phyloP scores from a whole-genome alignment of 1,140 invertebrate genomes.

The Tenebrio molitor region DNA sequence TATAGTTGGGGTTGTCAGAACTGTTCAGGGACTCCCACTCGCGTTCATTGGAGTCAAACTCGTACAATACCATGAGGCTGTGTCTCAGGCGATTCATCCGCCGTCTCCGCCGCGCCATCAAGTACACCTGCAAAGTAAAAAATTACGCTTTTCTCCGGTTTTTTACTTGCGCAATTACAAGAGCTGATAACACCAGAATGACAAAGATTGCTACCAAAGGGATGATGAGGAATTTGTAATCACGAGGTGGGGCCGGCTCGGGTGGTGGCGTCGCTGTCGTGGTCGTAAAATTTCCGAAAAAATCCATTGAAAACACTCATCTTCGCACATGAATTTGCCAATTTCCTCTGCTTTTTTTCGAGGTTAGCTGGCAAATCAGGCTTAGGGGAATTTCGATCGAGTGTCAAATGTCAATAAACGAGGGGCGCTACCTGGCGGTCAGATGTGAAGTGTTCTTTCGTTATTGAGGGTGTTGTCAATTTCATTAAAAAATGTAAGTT shows the following conservation, averaged over 20 bases:
- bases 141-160: slow-evolving; percentile 26
- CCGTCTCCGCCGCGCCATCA: slow-evolving; percentile 57
- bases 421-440: background rate
- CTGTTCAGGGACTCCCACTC: slow-evolving; percentile 59
- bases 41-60: slow-evolving; percentile 60
- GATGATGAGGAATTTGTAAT: slow-evolving; percentile 56
- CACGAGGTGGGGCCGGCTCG: slow-evolving; percentile 23
- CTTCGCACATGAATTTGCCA: background rate
- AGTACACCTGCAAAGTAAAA: slow-evolving; percentile 56
- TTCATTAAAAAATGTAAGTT: slow-evolving; percentile 52
- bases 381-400: slow-evolving; percentile 3
- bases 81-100: slow-evolving; percentile 49
- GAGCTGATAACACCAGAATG: slow-evolving; percentile 55
- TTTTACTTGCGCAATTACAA: slow-evolving; percentile 43
- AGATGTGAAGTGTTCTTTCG: slow-evolving; percentile 15
- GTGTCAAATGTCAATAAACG: slow-evolving; percentile 21
- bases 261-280: slow-evolving; percentile 18
- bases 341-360: slow-evolving; percentile 1
- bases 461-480: slow-evolving; percentile 56
- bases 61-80: slow-evolving; percentile 56
- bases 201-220: slow-evolving; percentile 58
- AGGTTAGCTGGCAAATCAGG: slow-evolving; percentile 19
- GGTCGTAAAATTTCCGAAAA: slow-evolving; percentile 27
- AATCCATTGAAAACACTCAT: slow-evolving; percentile 8
- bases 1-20: slow-evolving; percentile 48